Evolutionary conservation across 2,888 invertebrate species (phyloP), one percentile per base, ranked within the genome.

Genomic region (Caenorhabditis virilis): DNA sequence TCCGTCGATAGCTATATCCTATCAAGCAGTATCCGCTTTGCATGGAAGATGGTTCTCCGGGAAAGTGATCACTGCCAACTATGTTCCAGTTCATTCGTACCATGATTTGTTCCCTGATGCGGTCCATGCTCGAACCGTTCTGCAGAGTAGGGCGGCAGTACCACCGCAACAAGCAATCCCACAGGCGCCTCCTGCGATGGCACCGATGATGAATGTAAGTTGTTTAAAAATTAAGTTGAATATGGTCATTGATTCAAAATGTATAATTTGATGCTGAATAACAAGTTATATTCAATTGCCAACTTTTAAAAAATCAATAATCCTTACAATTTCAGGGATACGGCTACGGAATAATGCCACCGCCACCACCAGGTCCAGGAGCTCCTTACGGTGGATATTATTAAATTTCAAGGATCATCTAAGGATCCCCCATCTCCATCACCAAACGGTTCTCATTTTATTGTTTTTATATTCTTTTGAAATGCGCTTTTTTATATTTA

Each of bases 31-130:
- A 9, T 93, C 93, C 86, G 91, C 94, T 0, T 87, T 98, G 51
- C 97, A 98, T 84, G 98, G 98, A 4, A 88, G 98, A 61, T 97
- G 94, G 92, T 97, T 97, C 87, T 95, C 94, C 26, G 95, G 88
- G 87, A 79, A 79, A 56, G 71, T 97, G 41, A 97, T 98, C 78
- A 95, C 95, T 1, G 98, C 97, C 2, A 95, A 95, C 0, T 98
- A 97, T 13, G 42, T 42, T 42, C 42, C 42, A 23, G 30, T 30
- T 30, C 30, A 30, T 30, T 9, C 30, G 6, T 30, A 18, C 72
- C 72, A 39, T 71, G 71, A 9, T 55, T 87, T 98, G 75, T 98
- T 98, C 86, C 93, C 95, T 1, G 95, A 95, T 84, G 63, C 72
- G 7, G 43, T 65, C 13, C 61, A 56, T 20, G 39, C 58, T 1